Base-by-base conservation (phyloP, 2,113 vertebrate species). In the Tautogolabrus adspersus region DNA sequence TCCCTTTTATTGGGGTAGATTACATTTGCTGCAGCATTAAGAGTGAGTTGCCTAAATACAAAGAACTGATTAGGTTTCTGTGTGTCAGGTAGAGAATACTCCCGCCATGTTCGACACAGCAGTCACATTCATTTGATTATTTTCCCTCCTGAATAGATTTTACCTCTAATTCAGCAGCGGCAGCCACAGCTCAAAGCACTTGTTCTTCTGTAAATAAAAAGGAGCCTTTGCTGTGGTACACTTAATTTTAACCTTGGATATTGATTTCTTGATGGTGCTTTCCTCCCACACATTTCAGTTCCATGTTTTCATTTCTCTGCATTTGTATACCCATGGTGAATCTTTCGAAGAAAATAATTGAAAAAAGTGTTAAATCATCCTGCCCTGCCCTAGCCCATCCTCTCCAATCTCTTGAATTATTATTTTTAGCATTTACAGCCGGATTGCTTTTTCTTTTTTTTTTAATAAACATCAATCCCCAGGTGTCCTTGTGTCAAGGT, bases 11-110 rank as follows among this genome's bases (percentile, higher is more conserved):
- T 42, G 34, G 15, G 9, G 23, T 46, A 71, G 59, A 87, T 85
- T 79, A 44, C 64, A 66, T 87, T 80, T 69, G 78, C 68, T n/a
- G 63, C 60, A 67, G 72, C 62, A 76, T 84, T 77, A 82, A 65
- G 52, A 75, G 56, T 46, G 58, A 82, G 44, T 72, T 64, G 56
- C 34, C 62, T 55, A 60, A 86, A 84, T 74, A 60, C 71, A 76
- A 68, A 72, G 59, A 75, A 70, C 44, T 52, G 60, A 80, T 75
- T 76, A 72, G 19, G 42, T 73, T 77, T 74, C 52, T 6, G 44
- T 6, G 44, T 49, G 68, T 66, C 60, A 67, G 44, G 59, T 70
- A 40, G 59, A 71, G 44, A 79, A 82, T n/a, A 54, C 6, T 49
- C 18, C 10, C 16, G 58, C 51, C 52, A 42, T 70, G 47, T 75